phyloP scores from a whole-genome alignment of 2,113 vertebrate species.

The Chaenogobius annularis region DNA sequence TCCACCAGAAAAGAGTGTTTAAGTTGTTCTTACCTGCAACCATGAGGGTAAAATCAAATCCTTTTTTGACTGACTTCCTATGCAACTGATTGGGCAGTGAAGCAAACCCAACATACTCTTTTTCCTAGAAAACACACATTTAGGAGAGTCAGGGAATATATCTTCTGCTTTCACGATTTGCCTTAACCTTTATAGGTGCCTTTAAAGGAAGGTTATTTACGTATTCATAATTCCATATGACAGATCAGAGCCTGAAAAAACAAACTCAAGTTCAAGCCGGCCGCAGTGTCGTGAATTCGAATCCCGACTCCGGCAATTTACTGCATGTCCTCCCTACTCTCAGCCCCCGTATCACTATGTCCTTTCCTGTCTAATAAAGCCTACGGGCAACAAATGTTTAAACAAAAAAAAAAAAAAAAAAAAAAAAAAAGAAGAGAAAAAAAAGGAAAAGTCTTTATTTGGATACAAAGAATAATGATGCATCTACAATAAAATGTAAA shows the following conservation, averaged over 20 bases:
- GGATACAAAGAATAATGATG: background rate
- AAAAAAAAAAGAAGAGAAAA: too few relatives aligned
- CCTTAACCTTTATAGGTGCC: too few relatives aligned
- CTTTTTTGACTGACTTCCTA: constrained; percentile 78
- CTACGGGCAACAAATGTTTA: too few relatives aligned
- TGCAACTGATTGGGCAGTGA: constrained; percentile 77
- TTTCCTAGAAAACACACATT: constrained; percentile 54
- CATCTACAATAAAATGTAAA: background rate
- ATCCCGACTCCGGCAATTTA: too few relatives aligned
- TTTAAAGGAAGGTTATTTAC: background rate
- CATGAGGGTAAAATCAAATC: constrained; percentile 79
- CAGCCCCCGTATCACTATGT: too few relatives aligned
- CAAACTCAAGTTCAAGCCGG: background rate
- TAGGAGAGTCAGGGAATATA: background rate
- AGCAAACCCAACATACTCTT: constrained; percentile 77
- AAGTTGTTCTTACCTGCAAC: constrained; percentile 69
- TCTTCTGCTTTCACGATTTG: background rate
- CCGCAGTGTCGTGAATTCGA: too few relatives aligned
- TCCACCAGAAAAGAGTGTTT: background rate
- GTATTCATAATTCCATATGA: constrained; percentile 34
- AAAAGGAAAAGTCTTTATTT: background rate
- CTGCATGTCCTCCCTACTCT: too few relatives aligned
- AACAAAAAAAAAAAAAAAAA: too few relatives aligned
- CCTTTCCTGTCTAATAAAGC: too few relatives aligned
- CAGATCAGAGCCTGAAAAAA: constrained; percentile 2